Conservation (phyloP, 2,888 invertebrate genomes). For the Drosophila paramelanica region DNA sequence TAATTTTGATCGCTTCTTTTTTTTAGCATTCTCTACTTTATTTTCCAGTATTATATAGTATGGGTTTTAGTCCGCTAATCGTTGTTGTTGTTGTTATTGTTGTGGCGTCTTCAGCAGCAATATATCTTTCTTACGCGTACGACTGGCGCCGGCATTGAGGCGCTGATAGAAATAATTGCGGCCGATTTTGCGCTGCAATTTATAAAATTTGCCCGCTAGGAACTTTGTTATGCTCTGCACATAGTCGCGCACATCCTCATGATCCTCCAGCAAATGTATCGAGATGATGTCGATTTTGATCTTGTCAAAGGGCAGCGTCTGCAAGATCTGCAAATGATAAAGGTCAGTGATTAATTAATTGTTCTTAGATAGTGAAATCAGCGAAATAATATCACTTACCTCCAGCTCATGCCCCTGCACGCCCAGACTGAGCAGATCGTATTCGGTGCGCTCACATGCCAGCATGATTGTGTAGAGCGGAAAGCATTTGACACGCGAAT, state of each 20-base stretch:
- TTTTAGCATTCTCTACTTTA: constrained; percentile 33
- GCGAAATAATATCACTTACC: constrained; percentile 63
- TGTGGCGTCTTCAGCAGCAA: constrained; percentile 75
- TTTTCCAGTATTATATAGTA: constrained; percentile 35
- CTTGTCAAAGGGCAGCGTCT: constrained; percentile 85
- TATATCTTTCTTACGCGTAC: constrained; percentile 84
- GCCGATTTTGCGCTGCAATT: constrained; percentile 83
- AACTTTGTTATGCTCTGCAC: constrained; percentile 84
- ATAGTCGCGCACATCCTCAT: constrained; percentile 81
- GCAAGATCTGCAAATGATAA: constrained; percentile 77
- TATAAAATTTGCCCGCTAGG: constrained; percentile 84
- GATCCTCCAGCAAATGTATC: constrained; percentile 84
- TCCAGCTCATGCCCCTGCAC: constrained; percentile 85
- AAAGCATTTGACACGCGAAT: constrained; percentile 92
- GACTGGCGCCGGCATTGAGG: constrained; percentile 75
- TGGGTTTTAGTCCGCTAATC: constrained; percentile 20
- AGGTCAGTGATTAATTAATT: not conserved
- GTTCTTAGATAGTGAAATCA: not conserved
- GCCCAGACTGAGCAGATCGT: constrained; percentile 89
- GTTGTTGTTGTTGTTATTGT: constrained; percentile 55
- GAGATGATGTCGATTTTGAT: constrained; percentile 84
- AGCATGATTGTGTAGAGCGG: constrained; percentile 92
- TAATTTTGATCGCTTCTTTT: constrained; percentile 33
- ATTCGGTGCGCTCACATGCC: constrained; percentile 89
- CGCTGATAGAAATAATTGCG: constrained; percentile 84